Conservation (phyloP, 2,888 invertebrate genomes). For the Drosophila siamana region DNA sequence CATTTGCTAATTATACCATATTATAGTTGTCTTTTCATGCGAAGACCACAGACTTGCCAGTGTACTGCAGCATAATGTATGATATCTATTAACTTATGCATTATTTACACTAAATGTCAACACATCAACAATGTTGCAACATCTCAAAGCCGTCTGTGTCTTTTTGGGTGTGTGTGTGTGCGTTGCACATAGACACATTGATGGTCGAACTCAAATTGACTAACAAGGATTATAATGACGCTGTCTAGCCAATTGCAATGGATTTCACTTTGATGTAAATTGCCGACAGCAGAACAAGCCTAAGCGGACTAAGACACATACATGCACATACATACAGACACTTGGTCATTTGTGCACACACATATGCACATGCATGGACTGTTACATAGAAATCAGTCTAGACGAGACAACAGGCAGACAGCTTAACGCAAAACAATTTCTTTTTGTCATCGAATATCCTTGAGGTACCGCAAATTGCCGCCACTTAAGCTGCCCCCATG, state of each 20-base stretch:
- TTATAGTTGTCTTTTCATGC: neutral
- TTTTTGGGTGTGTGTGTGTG: neutral
- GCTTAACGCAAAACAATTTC: slow-evolving; percentile 78
- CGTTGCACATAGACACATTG: slow-evolving; percentile 8
- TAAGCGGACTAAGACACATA: slow-evolving; percentile 77
- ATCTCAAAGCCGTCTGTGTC: slow-evolving; percentile 7
- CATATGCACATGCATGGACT: slow-evolving; percentile 3
- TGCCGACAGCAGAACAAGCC: slow-evolving; percentile 79
- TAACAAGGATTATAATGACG: slow-evolving; percentile 77
- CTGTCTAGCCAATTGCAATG: slow-evolving; percentile 81
- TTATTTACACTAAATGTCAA: slow-evolving; percentile 27
- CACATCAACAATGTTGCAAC: slow-evolving; percentile 12
- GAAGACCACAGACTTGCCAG: slow-evolving; percentile 10
- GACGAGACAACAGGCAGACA: slow-evolving; percentile 72
- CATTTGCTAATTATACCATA: neutral
- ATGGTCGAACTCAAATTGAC: slow-evolving; percentile 63
- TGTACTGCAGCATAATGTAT: slow-evolving; percentile 5
- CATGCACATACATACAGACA: slow-evolving; percentile 22
- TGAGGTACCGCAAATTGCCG: slow-evolving; percentile 78
- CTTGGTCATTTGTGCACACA: neutral
- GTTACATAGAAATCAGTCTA: slow-evolving; percentile 67
- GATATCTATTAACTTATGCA: slow-evolving; percentile 54
- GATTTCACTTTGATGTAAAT: slow-evolving; percentile 78
- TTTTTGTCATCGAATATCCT: slow-evolving; percentile 81
- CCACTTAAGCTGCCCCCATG: slow-evolving; percentile 67